These are phyloP conservation scores for Mellilla xanthometata DNA, from an alignment of 2,888 invertebrate species.

Conservation along the genomic window DNA sequence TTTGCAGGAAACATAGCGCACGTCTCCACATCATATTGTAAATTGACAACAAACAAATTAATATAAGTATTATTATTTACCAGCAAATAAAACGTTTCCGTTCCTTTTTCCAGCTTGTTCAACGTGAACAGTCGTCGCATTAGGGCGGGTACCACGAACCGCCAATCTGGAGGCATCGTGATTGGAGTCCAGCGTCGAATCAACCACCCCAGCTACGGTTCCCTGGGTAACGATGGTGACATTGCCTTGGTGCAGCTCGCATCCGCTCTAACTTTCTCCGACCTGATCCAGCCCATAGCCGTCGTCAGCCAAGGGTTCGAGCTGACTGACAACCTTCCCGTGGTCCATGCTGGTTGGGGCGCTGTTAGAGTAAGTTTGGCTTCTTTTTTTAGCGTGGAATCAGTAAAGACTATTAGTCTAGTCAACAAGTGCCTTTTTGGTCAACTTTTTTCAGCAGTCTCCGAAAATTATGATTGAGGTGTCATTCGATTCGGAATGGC, in stretches of 20 bases:
- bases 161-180: conserved; percentile 48
- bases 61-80: too few species aligned
- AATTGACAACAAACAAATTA: too few species aligned
- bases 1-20: too few species aligned
- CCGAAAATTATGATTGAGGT: too few species aligned
- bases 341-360: conserved; percentile 36
- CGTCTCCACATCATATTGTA: too few species aligned
- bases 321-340: conserved; percentile 22
- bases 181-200: conserved; percentile 17
- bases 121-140: conserved; percentile 40
- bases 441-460: too few species aligned
- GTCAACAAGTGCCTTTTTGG: too few species aligned
- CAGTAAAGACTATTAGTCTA: too few species aligned
- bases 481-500: too few species aligned
- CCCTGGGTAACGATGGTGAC: conserved; percentile 34
- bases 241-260: conserved; percentile 45
- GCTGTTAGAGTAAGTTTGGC: conserved; percentile 25
- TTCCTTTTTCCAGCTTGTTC: conserved; percentile 8
- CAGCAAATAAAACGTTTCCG: neutral
- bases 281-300: conserved; percentile 5
- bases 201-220: conserved; percentile 40
- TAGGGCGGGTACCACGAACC: conserved; percentile 49
- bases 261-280: conserved; percentile 5
- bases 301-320: conserved; percentile 21
- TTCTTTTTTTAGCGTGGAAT: too few species aligned